These are phyloP conservation scores for Muscicapa adusta DNA, from an alignment of 2,113 vertebrate genomes.

Conservation along the genomic window DNA sequence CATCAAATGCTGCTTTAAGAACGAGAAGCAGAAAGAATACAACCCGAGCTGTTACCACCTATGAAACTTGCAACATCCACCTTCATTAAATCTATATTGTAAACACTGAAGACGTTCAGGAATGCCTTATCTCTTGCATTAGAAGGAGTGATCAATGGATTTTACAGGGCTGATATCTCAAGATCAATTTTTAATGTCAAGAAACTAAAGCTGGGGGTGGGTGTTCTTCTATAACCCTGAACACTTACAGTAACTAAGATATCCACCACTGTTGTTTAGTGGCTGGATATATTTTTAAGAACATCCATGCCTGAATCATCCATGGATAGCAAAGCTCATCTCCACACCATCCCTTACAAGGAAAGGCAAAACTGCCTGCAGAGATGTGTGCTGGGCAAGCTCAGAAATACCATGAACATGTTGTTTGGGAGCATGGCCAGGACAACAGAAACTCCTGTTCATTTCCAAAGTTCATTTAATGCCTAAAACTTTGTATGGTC, in stretches of 20 bases:
- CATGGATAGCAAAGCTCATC: background rate
- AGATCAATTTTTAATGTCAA: constrained; percentile 26
- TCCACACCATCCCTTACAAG: background rate
- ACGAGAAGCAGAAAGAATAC: background rate
- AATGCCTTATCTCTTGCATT: constrained; percentile 10
- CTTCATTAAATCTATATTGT: background rate
- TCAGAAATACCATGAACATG: background rate
- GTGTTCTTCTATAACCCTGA: background rate
- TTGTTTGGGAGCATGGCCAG: background rate
- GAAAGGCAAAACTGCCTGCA: background rate
- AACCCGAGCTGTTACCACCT: background rate
- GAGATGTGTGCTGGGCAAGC: background rate
- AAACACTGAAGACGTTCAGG: constrained; percentile 1
- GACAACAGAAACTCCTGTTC: background rate
- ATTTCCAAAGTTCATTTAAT: background rate
- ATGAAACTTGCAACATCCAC: background rate
- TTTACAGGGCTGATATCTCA: background rate
- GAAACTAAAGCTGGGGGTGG: background rate
- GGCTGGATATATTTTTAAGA: background rate
- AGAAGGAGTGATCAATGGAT: background rate
- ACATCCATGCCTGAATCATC: background rate
- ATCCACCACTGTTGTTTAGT: background rate
- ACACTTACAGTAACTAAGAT: background rate
- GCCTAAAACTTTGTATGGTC: background rate
- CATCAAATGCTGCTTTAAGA: background rate